A percentile compares a stretch with the other conserved stretches of the same genome.
These are phyloP conservation scores for Acomys russatus DNA, from an alignment of 2,797 vertebrate genomes.

Conservation along the genomic window DNA sequence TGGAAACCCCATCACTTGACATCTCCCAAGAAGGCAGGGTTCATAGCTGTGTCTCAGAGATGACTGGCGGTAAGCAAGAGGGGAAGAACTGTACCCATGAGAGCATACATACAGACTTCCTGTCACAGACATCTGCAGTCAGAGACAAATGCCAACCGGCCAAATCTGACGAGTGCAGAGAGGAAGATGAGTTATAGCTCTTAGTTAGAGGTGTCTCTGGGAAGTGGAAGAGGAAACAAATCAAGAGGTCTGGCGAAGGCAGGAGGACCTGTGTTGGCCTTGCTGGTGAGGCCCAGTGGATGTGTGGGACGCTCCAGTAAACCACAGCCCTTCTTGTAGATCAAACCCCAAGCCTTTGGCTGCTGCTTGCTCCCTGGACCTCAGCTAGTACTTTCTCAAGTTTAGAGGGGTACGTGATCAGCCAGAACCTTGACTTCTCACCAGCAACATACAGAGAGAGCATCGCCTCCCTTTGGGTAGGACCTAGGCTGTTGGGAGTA, in stretches of 20 bases:
- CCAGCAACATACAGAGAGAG: not conserved
- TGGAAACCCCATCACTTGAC: not conserved
- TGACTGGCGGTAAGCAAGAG: not conserved
- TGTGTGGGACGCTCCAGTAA: not conserved
- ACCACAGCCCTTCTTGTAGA: not conserved
- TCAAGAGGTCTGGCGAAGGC: not conserved
- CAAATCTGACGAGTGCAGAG: not conserved
- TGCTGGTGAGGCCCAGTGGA: not conserved
- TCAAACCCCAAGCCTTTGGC: not conserved
- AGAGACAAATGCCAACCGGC: not conserved
- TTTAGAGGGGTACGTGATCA: not conserved
- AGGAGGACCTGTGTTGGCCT: not conserved
- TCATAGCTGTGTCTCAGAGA: conserved; percentile 41
- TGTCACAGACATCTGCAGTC: not conserved
- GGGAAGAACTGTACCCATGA: not conserved
- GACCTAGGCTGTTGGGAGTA: not conserved
- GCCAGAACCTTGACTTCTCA: not conserved
- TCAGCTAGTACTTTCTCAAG: not conserved
- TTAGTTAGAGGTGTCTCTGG: not conserved
- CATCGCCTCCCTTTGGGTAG: not conserved
- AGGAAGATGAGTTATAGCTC: not conserved
- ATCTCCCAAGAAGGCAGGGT: not conserved
- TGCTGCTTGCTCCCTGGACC: not conserved
- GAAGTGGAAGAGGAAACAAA: not conserved
- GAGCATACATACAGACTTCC: not conserved